phyloP scores from a whole-genome alignment of 1,140 invertebrate genomes.

The Hydropsyche tenuis region DNA sequence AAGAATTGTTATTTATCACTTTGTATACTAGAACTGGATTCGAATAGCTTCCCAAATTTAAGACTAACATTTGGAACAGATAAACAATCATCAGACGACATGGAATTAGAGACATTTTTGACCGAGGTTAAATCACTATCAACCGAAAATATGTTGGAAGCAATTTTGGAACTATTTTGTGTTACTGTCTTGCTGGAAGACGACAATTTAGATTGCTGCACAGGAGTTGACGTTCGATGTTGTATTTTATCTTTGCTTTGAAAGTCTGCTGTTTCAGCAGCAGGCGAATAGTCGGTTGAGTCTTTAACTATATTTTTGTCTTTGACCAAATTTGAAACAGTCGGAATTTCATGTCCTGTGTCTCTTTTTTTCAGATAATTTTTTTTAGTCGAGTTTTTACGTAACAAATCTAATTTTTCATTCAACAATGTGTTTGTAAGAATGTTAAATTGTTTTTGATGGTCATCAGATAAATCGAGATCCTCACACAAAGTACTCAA shows the following conservation, averaged over 20 bases:
- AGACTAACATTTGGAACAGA: conserved; percentile 61
- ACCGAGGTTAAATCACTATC: conserved; percentile 64
- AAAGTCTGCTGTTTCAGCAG: conserved; percentile 46
- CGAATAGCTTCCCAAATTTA: conserved; percentile 54
- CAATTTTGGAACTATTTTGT: conserved; percentile 52
- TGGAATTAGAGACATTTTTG: conserved; percentile 57
- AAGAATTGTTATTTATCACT: conserved; percentile 43
- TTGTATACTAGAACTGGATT: conserved; percentile 43
- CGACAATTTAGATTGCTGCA: conserved; percentile 58
- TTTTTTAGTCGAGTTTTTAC: conserved; percentile 40
- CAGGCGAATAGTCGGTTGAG: not conserved
- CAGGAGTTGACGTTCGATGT: conserved; percentile 62
- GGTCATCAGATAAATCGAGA: not conserved
- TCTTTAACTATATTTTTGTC: too few species aligned
- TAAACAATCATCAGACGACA: conserved; percentile 59
- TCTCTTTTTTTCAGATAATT: conserved; percentile 31
- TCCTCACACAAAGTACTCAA: not conserved
- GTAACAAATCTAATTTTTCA: not conserved
- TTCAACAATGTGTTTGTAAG: not conserved
- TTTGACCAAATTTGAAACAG: too few species aligned
- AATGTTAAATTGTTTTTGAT: not conserved
- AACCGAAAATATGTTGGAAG: conserved; percentile 60
- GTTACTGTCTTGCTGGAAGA: conserved; percentile 58
- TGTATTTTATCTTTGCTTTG: conserved; percentile 53
- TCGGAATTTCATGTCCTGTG: too few species aligned